Conservation (phyloP, 2,797 vertebrate genomes). For the Sebastes taczanowskii region DNA sequence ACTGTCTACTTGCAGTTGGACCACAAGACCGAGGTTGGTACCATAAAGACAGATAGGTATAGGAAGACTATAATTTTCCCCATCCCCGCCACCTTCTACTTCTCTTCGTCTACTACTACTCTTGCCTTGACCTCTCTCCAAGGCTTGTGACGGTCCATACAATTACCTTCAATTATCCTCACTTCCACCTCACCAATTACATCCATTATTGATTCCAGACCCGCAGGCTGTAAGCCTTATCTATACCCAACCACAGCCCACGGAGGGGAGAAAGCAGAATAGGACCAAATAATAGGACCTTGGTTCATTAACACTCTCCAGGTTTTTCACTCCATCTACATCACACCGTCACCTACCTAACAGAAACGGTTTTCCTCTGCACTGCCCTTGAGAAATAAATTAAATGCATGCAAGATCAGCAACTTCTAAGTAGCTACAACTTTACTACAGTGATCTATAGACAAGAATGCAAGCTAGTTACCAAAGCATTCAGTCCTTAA, state of each 20-base stretch:
- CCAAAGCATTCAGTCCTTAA: not conserved
- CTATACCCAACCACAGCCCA: slow-evolving; percentile 57
- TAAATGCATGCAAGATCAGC: not conserved
- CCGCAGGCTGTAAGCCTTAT: slow-evolving; percentile 67
- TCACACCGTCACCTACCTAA: slow-evolving; percentile 13
- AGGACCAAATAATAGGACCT: slow-evolving; percentile 49
- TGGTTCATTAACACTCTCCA: slow-evolving; percentile 49
- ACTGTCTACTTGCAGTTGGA: not conserved
- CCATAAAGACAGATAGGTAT: not conserved
- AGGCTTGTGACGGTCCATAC: slow-evolving; percentile 63
- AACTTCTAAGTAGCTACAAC: not conserved
- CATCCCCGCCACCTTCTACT: slow-evolving; percentile 11
- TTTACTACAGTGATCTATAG: not conserved
- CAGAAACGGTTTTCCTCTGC: slow-evolving; percentile 8
- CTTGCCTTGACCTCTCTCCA: slow-evolving; percentile 56
- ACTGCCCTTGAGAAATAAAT: slow-evolving; percentile 47
- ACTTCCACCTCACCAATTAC: slow-evolving; percentile 83
- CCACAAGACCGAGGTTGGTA: not conserved
- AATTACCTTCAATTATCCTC: slow-evolving; percentile 84
- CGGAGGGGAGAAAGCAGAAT: slow-evolving; percentile 32
- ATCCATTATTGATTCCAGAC: slow-evolving; percentile 78
- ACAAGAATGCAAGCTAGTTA: not conserved
- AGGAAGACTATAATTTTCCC: not conserved
- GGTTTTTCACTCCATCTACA: slow-evolving; percentile 35
- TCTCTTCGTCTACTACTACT: slow-evolving; percentile 17